Evolutionary conservation across 2,113 vertebrate genomes (phyloP).

Genomic region (Bombycilla garrulus): DNA sequence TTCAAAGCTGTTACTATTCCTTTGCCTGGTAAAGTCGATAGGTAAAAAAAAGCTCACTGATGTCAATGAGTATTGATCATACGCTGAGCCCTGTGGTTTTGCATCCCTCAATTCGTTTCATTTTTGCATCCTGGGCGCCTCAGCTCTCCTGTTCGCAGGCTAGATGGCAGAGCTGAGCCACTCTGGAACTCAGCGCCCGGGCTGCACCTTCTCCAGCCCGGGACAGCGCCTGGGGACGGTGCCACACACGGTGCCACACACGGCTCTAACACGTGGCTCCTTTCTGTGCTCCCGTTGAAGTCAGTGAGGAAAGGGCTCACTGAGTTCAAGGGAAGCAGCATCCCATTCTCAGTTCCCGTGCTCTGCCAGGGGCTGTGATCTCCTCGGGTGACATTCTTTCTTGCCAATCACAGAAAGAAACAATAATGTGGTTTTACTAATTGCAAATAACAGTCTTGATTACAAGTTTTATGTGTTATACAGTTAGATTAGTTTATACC

Average conservation of each 20-base stretch:
- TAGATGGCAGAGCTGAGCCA: slow-evolving; percentile 28
- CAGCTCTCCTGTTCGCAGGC: neutral
- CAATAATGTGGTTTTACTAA: slow-evolving; percentile 65
- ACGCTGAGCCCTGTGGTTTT: neutral
- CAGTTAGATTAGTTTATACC: slow-evolving; percentile 76
- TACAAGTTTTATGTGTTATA: slow-evolving; percentile 70
- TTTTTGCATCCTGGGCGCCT: neutral
- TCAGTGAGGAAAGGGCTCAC: neutral
- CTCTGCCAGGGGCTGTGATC: neutral
- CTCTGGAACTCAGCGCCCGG: rapidly evolving
- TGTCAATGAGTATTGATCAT: neutral
- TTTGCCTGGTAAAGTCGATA: neutral
- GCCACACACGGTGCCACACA: neutral
- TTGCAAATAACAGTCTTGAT: slow-evolving; percentile 75
- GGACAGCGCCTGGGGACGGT: neutral
- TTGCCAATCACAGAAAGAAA: slow-evolving; percentile 65
- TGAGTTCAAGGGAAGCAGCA: neutral
- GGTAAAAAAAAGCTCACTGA: neutral
- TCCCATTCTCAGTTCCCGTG: neutral
- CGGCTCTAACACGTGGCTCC: neutral
- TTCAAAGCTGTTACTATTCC: neutral
- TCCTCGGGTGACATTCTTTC: slow-evolving; percentile 70
- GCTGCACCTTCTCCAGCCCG: neutral
- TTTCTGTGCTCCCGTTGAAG: neutral
- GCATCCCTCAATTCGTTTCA: neutral